These are phyloP conservation scores for Aphelenchoides bicaudatus DNA, from an alignment of 2,888 invertebrate genomes.

Conservation along the genomic window DNA sequence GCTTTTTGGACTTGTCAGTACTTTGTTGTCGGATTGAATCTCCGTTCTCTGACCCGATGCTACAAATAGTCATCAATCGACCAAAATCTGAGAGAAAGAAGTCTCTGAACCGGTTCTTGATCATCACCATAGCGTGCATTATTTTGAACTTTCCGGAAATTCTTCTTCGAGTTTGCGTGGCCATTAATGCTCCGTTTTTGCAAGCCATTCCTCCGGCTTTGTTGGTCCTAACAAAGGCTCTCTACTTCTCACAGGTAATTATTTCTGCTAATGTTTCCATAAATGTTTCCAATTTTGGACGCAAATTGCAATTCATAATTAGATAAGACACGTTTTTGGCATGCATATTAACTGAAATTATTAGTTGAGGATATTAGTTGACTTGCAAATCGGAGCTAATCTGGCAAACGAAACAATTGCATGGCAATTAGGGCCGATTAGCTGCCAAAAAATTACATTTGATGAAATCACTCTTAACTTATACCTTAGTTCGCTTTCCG, in stretches of 20 bases:
- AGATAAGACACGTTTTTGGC: neutral
- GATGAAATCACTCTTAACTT: neutral
- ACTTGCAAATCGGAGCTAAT: too few relatives aligned
- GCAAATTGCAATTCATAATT: conserved; percentile 8
- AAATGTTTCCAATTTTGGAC: neutral
- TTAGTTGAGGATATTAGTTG: too few relatives aligned
- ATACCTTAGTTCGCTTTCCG: conserved; percentile 52
- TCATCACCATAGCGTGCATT: conserved; percentile 42
- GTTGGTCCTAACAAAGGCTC: conserved; percentile 25
- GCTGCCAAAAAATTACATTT: neutral
- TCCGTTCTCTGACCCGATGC: conserved; percentile 42
- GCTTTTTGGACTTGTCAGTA: conserved; percentile 44
- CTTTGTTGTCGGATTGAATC: conserved; percentile 41
- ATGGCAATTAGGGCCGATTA: too few relatives aligned
- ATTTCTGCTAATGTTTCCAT: conserved; percentile 2
- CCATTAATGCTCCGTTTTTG: conserved; percentile 22
- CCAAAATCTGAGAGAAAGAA: conserved; percentile 47
- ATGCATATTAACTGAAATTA: too few relatives aligned
- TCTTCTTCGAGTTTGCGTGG: conserved; percentile 33
- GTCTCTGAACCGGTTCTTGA: conserved; percentile 44
- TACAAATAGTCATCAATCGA: conserved; percentile 52
- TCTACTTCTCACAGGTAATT: conserved; percentile 34
- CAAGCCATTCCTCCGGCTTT: neutral
- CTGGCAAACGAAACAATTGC: too few relatives aligned
- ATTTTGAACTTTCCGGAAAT: conserved; percentile 44